Percentiles rank a stretch among this genome's conserved stretches.
Evolutionary conservation across 2,888 invertebrate species (phyloP).

Genomic region (Andrena flavipes): DNA sequence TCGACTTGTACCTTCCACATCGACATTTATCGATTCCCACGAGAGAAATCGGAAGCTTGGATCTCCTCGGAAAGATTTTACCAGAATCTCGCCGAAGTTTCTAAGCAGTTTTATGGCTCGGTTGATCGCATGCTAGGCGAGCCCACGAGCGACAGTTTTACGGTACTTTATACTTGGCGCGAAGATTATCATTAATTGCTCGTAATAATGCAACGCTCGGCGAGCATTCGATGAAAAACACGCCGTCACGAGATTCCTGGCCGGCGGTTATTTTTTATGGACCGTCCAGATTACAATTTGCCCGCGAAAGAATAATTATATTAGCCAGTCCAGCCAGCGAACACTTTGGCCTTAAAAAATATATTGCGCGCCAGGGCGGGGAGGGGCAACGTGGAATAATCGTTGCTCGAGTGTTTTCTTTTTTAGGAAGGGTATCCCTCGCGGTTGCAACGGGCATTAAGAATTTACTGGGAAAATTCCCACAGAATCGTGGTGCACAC

Average conservation of each 20-base stretch:
- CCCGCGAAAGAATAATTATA: conserved; percentile 22
- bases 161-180: conserved; percentile 57
- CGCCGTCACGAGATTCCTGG: conserved; percentile 25
- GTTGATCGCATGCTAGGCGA: conserved; percentile 44
- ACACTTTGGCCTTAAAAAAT: background rate
- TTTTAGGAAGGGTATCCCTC: background rate
- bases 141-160: conserved; percentile 43
- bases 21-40: too few species aligned
- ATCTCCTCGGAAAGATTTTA: conserved; percentile 31
- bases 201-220: conserved; percentile 54
- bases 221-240: conserved; percentile 24
- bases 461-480: conserved; percentile 56
- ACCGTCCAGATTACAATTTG: conserved; percentile 5
- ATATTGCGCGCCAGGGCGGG: too few species aligned
- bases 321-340: background rate
- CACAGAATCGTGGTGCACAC: conserved; percentile 63
- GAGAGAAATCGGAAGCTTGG: conserved; percentile 10
- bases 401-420: background rate
- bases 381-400: background rate
- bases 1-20: too few species aligned
- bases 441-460: background rate
- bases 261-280: conserved; percentile 5
- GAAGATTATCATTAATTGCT: conserved; percentile 60
- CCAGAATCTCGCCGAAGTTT: conserved; percentile 27
- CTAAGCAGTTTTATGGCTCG: conserved; percentile 27